Evolutionary conservation across 1,140 invertebrate genomes (phyloP), one percentile per base, ranked within the genome.

Genomic region (Pogonognathellus flavescens): DNA sequence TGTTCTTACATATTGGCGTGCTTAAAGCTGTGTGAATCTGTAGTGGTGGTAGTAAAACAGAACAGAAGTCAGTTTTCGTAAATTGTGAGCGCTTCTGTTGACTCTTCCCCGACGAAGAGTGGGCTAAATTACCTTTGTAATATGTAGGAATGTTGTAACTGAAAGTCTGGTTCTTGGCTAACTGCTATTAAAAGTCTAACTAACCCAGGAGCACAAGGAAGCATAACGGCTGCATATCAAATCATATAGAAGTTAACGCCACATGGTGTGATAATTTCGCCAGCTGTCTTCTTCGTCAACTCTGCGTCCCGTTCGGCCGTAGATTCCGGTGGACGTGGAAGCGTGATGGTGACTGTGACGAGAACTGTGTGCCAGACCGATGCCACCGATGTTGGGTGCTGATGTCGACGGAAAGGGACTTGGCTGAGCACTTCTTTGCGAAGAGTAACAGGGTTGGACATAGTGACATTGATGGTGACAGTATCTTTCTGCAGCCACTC

Each of bases 351-450:
- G 81, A 62, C 62, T 55, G 52, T 81, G 80, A 25, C 80, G 60
- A 31, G 31, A 22, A 70, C 59, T 20, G 20, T 31, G n/a, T 9
- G 16, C 9, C 10, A 49, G 6, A n/a, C 59, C 55, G 55, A 22
- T 10, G 18, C 25, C 25, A 62, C 82, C 82, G 49, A 55, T 59
- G 25, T 18, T 22, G 8, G 20, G 22, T 20, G 31, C 49, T 52
- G 50, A 52, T 16, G 80, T 70, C n/a, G 59, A 70, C 14, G 84
- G 84, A n/a, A 82, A 82, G 8, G 80, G 84, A 31, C 84, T 85
- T 9, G 84, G 84, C 62, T 85, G 84, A 80, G 84, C 84, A 81
- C 76, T 81, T 82, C 84, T 80, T n/a, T 80, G 72, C 5, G 59
- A 70, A 41, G 82, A 25, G 16, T 76, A 57, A 20, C 49, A 84